Base-by-base conservation (phyloP, 2,113 vertebrate species). In the Oreochromis spilurus region DNA sequence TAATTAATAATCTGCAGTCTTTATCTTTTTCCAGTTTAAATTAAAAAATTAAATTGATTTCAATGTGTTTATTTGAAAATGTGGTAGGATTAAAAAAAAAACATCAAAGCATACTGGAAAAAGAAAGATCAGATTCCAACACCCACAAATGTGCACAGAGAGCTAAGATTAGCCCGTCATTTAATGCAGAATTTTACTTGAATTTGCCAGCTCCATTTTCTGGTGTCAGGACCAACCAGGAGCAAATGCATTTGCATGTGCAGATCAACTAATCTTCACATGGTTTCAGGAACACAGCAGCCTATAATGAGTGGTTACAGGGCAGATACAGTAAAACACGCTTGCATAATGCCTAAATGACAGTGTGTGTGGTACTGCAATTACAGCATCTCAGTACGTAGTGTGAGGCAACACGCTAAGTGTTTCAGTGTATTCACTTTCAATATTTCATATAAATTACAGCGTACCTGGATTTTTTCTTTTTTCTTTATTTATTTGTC, bases 281-380 rank as follows among this genome's bases (percentile, higher is more conserved):
- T 26, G 21, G 29, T 79, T 67, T 75, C 80, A 43, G 60, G 57
- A 84, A 55, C 38, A 57, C 54, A 79, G 60, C 85, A 45, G 77
- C 70, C 34, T 29, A 31, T 90, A 84, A 90, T 93, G 78, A 89
- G 58, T 17, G 80, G 87, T 86, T 89, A 17, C 81, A 81, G 88
- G 83, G 85, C 87, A 88, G 26, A 79, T 14, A 67, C 45, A 67
- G 57, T 54, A 29, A 12, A 60, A 55, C 24, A 70, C n/a, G 21
- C 77, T 82, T 24, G 60, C 54, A 65, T 36, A 53, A 87, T 24
- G 29, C 62, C 53, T 26, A 26, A 85, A 81, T 52, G 52, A 58
- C 67, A 58, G 83, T 40, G 84, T 70, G 58, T 80, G 78, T 72
- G 87, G 78, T 26, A 5, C 19, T 19, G 34, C 60, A 43, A 84